Percentiles rank a stretch among this genome's conserved stretches.
These are phyloP conservation scores for Pluvialis apricaria DNA, from an alignment of 2,113 vertebrate genomes.

Conservation along the genomic window DNA sequence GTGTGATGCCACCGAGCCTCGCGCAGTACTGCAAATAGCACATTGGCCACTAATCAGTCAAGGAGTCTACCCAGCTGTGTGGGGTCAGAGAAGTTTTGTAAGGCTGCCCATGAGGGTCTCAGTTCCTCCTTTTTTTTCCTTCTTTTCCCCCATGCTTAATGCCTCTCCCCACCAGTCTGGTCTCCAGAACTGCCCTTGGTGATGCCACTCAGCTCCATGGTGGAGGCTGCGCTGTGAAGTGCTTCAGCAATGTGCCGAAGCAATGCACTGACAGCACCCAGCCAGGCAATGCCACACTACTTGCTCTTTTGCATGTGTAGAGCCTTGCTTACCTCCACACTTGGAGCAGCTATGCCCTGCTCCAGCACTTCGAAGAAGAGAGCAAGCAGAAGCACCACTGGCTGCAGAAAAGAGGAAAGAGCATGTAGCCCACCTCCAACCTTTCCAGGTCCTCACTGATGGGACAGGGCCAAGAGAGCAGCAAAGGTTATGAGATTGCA, in stretches of 20 bases:
- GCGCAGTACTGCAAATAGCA: neutral
- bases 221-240: neutral
- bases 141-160: neutral
- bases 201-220: accelerated
- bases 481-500: neutral
- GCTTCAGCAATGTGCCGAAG: neutral
- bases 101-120: neutral
- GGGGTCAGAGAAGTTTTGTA: neutral
- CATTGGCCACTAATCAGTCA: neutral
- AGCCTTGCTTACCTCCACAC: neutral
- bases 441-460: neutral
- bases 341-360: neutral
- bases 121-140: neutral
- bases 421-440: neutral
- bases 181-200: neutral
- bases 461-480: neutral
- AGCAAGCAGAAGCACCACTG: neutral
- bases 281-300: neutral
- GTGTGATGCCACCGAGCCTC: neutral
- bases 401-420: neutral
- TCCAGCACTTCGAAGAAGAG: neutral
- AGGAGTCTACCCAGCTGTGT: neutral
- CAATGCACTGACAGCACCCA: neutral
- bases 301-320: neutral
- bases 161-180: neutral